Base-by-base conservation (phyloP, 1,140 invertebrate species). In the Nymphalis io region DNA sequence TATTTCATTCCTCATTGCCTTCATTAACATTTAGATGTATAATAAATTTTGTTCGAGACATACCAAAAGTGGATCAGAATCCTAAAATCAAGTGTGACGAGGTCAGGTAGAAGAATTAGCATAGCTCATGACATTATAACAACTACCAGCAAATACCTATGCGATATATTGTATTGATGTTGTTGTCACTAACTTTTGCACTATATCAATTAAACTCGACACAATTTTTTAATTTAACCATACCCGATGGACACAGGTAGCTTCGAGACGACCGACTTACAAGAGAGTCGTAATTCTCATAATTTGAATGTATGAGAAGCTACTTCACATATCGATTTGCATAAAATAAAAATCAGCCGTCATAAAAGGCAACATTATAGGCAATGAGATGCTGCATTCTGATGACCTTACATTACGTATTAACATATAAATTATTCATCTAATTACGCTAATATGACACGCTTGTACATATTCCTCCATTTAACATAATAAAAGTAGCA, bases 1-100 rank as follows among this genome's bases (percentile, higher is more conserved):
- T 73, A 79, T 82, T 70, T 81, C 75, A 85, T 84, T 87, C 80
- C 84, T 81, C 80, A 84, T 85, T 88, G 82, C 83, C 81, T 84
- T 84, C 65, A 88, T 89, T 90, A 87, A 83, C 88, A 90, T 90
- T 90, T 89, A 85, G 74, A 89, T 86, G 68, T 76, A 79, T 83
- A 85, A 89, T 88, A 88, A 88, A 90, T 84, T 87, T 79, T 74
- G 65, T 79, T 82, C 79, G 81, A 83, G 79, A 88, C 84, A 81
- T 87, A 88, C 87, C 85, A 85, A 88, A 87, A 83, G 80, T 87
- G 80, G 84, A 88, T 84, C 83, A 88, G 74, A 81, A 81, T 85
- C 83, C 78, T 83, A 73, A 82, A 80, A 82, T 86, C 81, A 87
- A 74, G 82, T 80, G 83, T 80, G 84, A 81, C 83, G 78, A 90